Conservation (phyloP, 2,797 vertebrate species). For the Melanotaenia pygmaea region DNA sequence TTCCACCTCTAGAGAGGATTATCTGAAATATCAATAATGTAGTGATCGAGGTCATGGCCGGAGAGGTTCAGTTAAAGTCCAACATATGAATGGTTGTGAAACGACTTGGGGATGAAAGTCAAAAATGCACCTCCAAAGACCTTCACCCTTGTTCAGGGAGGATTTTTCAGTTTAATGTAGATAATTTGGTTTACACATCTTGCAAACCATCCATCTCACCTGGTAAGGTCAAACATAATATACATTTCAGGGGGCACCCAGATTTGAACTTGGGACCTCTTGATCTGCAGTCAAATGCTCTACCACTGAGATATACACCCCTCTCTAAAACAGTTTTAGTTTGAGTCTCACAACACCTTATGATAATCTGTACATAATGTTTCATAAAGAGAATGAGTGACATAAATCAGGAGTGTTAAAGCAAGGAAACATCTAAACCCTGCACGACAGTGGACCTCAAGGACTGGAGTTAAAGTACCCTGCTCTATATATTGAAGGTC, state of each 20-base stretch:
- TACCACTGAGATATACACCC: constrained; percentile 75
- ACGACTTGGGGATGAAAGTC: not conserved
- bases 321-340: too few relatives aligned
- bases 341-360: too few relatives aligned
- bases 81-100: not conserved
- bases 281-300: constrained; percentile 78
- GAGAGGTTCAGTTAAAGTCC: not conserved
- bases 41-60: not conserved
- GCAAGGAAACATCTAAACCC: too few relatives aligned
- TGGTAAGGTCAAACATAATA: not conserved
- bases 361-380: constrained; percentile 20
- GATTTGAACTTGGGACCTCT: constrained; percentile 73
- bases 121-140: too few relatives aligned
- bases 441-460: too few relatives aligned
- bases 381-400: not conserved
- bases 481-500: not conserved
- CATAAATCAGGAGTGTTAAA: too few relatives aligned
- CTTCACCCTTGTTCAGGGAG: too few relatives aligned
- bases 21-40: not conserved
- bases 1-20: not conserved
- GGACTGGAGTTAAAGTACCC: too few relatives aligned
- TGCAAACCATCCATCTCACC: not conserved
- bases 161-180: not conserved
- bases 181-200: not conserved
- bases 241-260: constrained; percentile 46